phyloP scores from a whole-genome alignment of 2,113 vertebrate species.

The Odontesthes bonariensis region DNA sequence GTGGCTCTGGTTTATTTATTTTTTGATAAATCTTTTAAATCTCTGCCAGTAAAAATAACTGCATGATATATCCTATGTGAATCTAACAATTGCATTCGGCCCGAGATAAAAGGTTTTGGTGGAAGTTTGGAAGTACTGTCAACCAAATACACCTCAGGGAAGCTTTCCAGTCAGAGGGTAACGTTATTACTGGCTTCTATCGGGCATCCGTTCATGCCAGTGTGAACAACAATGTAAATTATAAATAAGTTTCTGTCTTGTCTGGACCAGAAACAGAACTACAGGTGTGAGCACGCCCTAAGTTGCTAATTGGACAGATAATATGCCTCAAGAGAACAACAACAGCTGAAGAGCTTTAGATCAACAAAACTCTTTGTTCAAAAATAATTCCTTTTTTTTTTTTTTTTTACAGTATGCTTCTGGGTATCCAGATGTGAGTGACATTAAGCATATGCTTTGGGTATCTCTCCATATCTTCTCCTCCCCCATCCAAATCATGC shows the following conservation, averaged over 20 bases:
- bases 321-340: neutral
- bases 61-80: too few relatives aligned
- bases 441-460: slow-evolving; percentile 35
- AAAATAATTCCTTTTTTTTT: slow-evolving; percentile 30
- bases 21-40: too few relatives aligned
- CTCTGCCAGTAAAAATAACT: too few relatives aligned
- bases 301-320: neutral
- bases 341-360: slow-evolving; percentile 24
- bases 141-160: too few relatives aligned
- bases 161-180: too few relatives aligned
- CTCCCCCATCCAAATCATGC: slow-evolving; percentile 2
- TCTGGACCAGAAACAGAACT: neutral
- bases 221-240: neutral
- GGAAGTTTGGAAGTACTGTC: too few relatives aligned
- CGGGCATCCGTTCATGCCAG: too few relatives aligned
- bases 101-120: too few relatives aligned
- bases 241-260: neutral
- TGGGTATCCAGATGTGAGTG: slow-evolving; percentile 19
- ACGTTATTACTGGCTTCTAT: too few relatives aligned
- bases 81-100: too few relatives aligned
- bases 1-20: too few relatives aligned
- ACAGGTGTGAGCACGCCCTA: neutral
- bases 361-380: slow-evolving; percentile 49
- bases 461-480: slow-evolving; percentile 15
- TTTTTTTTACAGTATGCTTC: slow-evolving; percentile 18